Evolutionary conservation across 2,113 vertebrate species (phyloP), one percentile per base, ranked within the genome.

Genomic region (western clawed frog (Xenopus tropicalis)): DNA sequence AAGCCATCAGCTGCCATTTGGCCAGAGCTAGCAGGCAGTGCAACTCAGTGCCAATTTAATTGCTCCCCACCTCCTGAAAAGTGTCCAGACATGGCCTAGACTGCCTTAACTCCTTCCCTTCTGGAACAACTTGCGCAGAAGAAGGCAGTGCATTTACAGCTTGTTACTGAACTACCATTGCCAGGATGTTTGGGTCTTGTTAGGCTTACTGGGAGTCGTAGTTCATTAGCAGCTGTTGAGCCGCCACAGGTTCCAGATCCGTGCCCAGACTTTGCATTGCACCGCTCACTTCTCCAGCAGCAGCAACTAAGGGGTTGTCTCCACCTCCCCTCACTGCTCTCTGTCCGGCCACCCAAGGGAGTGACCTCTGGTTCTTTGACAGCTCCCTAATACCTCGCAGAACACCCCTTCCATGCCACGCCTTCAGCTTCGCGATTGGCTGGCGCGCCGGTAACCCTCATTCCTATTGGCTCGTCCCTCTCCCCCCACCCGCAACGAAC

Each of bases 301-400:
- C 42, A 46, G 42, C 24, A 8, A 56, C 20, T 19, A 17, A 23
- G 24, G 14, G 5, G 17, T 37, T 20, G 5, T 37, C 11, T 63
- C 29, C 56, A 4, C 46, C 46, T 48, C 86, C 87, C 84, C 83
- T 85, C 84, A 87, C 89, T 90, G 88, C 87, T 81, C 71, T 80
- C 85, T 83, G 79, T 83, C 68, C 86, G 81, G 86, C 84, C 88
- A 86, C 81, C 72, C 92, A 90, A 94, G 94, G 94, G 93, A 94
- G 94, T 93, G 95, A 95, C 94, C 95, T 95, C 93, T 95, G 93
- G 86, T 68, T 90, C 93, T 94, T 95, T 98, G 96, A 98, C 96
- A 98, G 96, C 93, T 98, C 93, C 92, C 90, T 90, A 94, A 97
- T 94, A 96, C 93, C 91, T 91, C 90, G 92, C 89, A 85, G 82